phyloP scores from a whole-genome alignment of 2,113 vertebrate species.

The Tragelaphus scriptus region DNA sequence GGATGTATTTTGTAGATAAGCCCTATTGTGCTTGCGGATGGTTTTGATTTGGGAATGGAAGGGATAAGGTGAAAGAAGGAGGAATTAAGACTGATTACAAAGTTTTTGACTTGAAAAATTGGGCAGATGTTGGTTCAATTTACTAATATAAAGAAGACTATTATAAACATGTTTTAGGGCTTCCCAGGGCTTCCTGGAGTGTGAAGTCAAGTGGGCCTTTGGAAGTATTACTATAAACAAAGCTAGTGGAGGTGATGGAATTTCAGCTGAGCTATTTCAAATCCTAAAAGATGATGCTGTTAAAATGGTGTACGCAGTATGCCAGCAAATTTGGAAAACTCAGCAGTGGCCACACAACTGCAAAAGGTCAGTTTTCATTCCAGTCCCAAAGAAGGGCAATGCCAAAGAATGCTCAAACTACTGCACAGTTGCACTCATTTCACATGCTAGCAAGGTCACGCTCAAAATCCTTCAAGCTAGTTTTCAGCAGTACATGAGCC shows the following conservation, averaged over 20 bases:
- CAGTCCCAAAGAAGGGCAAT: neutral
- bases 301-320: neutral
- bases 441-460: neutral
- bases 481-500: neutral
- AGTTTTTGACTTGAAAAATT: neutral
- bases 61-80: neutral
- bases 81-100: neutral
- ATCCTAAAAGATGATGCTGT: neutral
- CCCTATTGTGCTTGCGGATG: neutral
- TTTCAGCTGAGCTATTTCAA: neutral
- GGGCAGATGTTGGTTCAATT: neutral
- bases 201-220: neutral
- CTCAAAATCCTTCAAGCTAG: neutral
- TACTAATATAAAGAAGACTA: neutral
- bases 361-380: neutral
- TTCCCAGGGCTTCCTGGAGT: neutral
- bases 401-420: neutral
- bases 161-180: neutral
- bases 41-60: neutral
- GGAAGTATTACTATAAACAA: neutral
- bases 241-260: neutral
- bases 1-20: neutral
- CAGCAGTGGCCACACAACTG: neutral
- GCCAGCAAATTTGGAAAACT: neutral
- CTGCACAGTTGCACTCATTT: neutral